Evolutionary conservation across 1,140 invertebrate species (phyloP), one percentile per base, ranked within the genome.

Genomic region (Alviniconcha marisindica): DNA sequence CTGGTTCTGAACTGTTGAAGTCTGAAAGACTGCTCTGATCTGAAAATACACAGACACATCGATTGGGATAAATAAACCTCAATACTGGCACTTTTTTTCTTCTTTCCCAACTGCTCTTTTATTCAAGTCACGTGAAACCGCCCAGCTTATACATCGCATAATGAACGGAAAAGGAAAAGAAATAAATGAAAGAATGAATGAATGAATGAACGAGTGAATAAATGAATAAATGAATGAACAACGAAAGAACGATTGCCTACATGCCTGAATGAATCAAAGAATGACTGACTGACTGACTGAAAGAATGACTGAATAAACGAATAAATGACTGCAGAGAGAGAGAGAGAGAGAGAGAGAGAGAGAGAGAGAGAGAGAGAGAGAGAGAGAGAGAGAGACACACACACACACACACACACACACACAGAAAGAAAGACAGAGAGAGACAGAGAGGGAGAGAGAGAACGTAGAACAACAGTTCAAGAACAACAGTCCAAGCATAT

Each of bases 21-120:
- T 87, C 85, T 38, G 82, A 82, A 63, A 89, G 83, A 86, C 90
- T 89, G 71, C 84, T 86, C 40, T 88, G 87, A 77, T 90, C 89
- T 91, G 86, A 40, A 87, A 85, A 69, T 80, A 82, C n/a, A 84
- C 44, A 48, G 44, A 48, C 5, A 48, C 5, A 48, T 48, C 44
- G n/a, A 48, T 48, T 48, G 7, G 18, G 44, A 48, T 18, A 48
- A 48, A 48, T 48, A n/a, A n/a, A n/a, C n/a, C n/a, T n/a, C n/a
- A n/a, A n/a, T n/a, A n/a, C n/a, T n/a, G n/a, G n/a, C n/a, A n/a
- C n/a, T n/a, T n/a, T n/a, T n/a, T n/a, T n/a, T n/a, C n/a, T n/a
- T n/a, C n/a, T n/a, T n/a, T n/a, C n/a, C n/a, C n/a, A n/a, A n/a
- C n/a, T n/a, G n/a, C n/a, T n/a, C n/a, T n/a, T n/a, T n/a, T n/a